A percentile compares a stretch with the other conserved stretches of the same genome.
phyloP scores from a whole-genome alignment of 1,140 invertebrate genomes.

The Muscidifurax raptorellus region DNA sequence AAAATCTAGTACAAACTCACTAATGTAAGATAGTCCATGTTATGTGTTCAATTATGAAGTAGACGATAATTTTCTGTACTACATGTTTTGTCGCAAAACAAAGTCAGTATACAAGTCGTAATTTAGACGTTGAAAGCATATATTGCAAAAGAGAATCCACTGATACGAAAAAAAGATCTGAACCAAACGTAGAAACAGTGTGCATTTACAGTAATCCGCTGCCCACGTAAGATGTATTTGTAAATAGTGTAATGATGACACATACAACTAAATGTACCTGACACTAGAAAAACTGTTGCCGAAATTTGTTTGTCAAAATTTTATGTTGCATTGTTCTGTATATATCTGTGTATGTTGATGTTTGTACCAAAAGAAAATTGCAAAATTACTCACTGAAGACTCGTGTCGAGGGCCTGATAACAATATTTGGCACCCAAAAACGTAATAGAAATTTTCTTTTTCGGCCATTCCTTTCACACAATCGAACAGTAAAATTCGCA shows the following conservation, averaged over 20 bases:
- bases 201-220: slow-evolving; percentile 25
- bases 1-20: slow-evolving; percentile 43
- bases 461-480: neutral
- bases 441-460: slow-evolving; percentile 12
- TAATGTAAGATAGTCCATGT: slow-evolving; percentile 6
- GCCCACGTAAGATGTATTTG: slow-evolving; percentile 30
- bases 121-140: slow-evolving; percentile 3
- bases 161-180: slow-evolving; percentile 23
- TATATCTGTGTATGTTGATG: slow-evolving; percentile 11
- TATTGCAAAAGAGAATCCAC: neutral
- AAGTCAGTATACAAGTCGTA: neutral
- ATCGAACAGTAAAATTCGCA: slow-evolving; percentile 3
- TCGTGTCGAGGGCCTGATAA: slow-evolving; percentile 40
- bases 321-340: slow-evolving; percentile 19
- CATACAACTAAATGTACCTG: slow-evolving; percentile 42
- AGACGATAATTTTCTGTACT: slow-evolving; percentile 1
- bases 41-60: slow-evolving; percentile 15
- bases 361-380: slow-evolving; percentile 18
- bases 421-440: slow-evolving; percentile 36
- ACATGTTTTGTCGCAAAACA: slow-evolving; percentile 16
- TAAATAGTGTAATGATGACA: slow-evolving; percentile 38
- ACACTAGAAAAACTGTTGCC: slow-evolving; percentile 23
- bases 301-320: slow-evolving; percentile 39
- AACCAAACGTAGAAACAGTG: slow-evolving; percentile 33
- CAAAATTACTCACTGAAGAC: slow-evolving; percentile 5